phyloP scores from a whole-genome alignment of 1,140 invertebrate species.

The Megathymus violae region DNA sequence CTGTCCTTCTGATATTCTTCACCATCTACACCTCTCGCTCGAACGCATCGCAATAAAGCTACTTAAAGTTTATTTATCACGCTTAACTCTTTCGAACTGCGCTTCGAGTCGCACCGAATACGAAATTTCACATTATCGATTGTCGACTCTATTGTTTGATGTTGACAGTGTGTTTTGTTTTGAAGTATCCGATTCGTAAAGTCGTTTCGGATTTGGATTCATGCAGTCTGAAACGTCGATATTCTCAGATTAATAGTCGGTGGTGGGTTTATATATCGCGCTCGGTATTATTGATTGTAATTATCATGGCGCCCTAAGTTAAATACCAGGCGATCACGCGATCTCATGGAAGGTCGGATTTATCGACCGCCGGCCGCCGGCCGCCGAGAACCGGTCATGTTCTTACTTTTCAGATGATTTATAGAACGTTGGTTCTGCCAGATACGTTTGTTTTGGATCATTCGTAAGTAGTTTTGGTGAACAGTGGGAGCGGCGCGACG shows the following conservation, averaged over 20 bases:
- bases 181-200: conserved; percentile 15
- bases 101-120: conserved; percentile 32
- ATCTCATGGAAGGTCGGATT: conserved; percentile 54
- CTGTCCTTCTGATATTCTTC: conserved; percentile 28
- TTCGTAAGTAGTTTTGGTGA: no score
- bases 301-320: conserved; percentile 74
- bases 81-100: conserved; percentile 51
- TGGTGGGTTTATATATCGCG: conserved; percentile 66
- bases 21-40: conserved; percentile 39
- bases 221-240: conserved; percentile 51
- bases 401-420: conserved; percentile 42
- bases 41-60: conserved; percentile 48
- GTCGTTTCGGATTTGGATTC: conserved; percentile 29
- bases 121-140: conserved; percentile 23
- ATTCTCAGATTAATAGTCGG: conserved; percentile 66
- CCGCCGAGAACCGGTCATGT: conserved; percentile 42
- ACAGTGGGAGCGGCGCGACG: no score
- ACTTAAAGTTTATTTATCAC: conserved; percentile 73
- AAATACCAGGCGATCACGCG: conserved; percentile 69
- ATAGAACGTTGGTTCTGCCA: conserved; percentile 37
- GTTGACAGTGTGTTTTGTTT: conserved; percentile 36
- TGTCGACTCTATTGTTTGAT: conserved; percentile 39
- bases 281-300: conserved; percentile 77
- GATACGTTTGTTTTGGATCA: conserved; percentile 31
- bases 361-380: conserved; percentile 46